phyloP scores from a whole-genome alignment of 2,888 invertebrate genomes.

The Gisinianus flammeolus region DNA sequence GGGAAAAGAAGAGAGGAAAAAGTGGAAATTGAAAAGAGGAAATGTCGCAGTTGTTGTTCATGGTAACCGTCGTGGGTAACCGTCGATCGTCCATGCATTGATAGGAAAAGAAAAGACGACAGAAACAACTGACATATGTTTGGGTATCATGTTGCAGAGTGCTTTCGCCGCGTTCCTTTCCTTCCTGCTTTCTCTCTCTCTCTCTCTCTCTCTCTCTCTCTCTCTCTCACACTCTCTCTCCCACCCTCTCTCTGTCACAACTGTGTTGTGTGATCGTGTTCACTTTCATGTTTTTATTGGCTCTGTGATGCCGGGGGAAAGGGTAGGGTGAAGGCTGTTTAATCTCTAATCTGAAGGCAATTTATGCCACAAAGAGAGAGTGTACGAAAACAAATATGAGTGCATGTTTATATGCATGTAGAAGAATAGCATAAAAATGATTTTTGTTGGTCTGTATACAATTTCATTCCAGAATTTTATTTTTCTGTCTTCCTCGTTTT shows the following conservation, averaged over 20 bases:
- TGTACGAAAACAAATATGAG: neutral
- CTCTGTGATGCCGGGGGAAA: neutral
- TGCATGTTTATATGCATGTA: neutral
- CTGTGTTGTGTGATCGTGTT: neutral
- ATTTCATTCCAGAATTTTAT: neutral
- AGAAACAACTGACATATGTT: neutral
- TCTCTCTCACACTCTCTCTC: too few species aligned
- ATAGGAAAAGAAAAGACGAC: neutral
- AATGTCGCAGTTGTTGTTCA: too few species aligned
- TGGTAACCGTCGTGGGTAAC: too few species aligned
- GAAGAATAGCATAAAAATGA: neutral
- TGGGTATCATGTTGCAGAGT: neutral
- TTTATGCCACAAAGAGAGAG: neutral
- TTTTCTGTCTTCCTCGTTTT: neutral
- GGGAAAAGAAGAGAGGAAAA: too few species aligned
- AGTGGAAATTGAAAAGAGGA: too few species aligned
- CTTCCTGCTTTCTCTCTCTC: slow-evolving; percentile 8
- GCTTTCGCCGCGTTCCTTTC: neutral
- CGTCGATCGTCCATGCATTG: too few species aligned
- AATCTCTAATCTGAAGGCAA: neutral
- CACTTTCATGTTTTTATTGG: neutral
- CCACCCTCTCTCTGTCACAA: neutral
- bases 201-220: neutral
- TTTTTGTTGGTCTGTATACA: neutral
- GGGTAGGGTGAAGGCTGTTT: neutral